Base-by-base conservation (phyloP, 1,140 invertebrate species). In the Diploscapter pachys region DNA sequence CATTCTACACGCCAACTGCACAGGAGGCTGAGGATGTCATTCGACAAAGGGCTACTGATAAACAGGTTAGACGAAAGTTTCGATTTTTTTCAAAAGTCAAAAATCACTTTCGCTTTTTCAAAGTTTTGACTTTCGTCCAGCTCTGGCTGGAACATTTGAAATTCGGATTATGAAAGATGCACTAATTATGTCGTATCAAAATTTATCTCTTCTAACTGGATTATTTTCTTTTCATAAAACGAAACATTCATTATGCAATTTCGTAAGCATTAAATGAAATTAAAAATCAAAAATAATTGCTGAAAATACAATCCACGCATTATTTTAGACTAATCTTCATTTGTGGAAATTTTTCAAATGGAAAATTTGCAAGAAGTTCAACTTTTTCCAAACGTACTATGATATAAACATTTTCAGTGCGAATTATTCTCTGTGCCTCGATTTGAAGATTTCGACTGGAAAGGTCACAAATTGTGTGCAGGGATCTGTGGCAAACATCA, bases 91-190 rank as follows among this genome's bases (percentile, higher is more conserved):
- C 31, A 31, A 31, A 31, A 31, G 31, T 31, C 31, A 31, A 31
- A 31, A 31, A 31, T 31, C 31, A 31, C 31, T 31, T 31, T 31
- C 31, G 31, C 31, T 31, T 31, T 31, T 31, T 31, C 31, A 31
- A 31, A 31, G 31, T 31, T 31, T 31, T 31, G 31, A 31, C 31
- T 31, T 31, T 31, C 31, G 31, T 31, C 31, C 31, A 31, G 31
- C 31, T 31, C 31, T 31, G 31, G 91, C 93, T 1, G 96, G 96
- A 4, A 96, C 99, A 75, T 93, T 98, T 87, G 99, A 98, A 69
- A 49, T 31, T 31, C 31, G 31, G 31, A 31, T 31, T 31, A 31
- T 31, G 31, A 31, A 31, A 31, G 31, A 31, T 31, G 31, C 31
- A 31, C 31, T 31, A 31, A 31, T 31, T 31, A 31, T 31, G 31